A percentile compares a stretch with the other conserved stretches of the same genome.
phyloP scores from a whole-genome alignment of 2,888 invertebrate genomes.

The Nephrocerus scutellatus region DNA sequence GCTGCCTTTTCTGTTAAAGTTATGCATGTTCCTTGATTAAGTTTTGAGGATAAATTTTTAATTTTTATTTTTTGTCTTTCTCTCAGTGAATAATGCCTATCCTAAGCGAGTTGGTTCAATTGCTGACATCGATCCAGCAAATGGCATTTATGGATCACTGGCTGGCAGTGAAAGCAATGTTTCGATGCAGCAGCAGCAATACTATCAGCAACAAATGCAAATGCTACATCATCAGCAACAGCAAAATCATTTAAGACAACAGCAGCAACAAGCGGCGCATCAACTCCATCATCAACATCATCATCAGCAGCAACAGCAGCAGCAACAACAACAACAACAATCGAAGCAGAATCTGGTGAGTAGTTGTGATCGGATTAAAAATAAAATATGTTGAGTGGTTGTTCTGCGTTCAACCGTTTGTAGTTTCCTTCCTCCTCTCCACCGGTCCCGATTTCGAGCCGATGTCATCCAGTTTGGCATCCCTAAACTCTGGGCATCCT shows the following conservation, averaged over 20 bases:
- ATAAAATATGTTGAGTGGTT: too few species aligned
- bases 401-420: too few species aligned
- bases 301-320: constrained; percentile 30
- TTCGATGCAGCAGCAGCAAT: constrained; percentile 29
- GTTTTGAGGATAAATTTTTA: constrained; percentile 3
- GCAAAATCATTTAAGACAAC: constrained; percentile 24
- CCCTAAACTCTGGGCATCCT: too few species aligned
- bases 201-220: constrained; percentile 41
- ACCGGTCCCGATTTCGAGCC: too few species aligned
- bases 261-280: constrained; percentile 22
- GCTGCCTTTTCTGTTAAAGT: too few species aligned
- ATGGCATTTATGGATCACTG: constrained; percentile 71
- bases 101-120: constrained; percentile 78
- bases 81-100: constrained; percentile 45
- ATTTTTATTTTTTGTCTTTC: constrained; percentile 3
- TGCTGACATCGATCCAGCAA: constrained; percentile 90
- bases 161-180: constrained; percentile 43
- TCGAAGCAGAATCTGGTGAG: constrained; percentile 37
- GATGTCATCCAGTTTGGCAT: too few species aligned
- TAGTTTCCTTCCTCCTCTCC: too few species aligned
- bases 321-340: constrained; percentile 27
- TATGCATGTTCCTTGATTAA: too few species aligned
- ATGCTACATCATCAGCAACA: constrained; percentile 36
- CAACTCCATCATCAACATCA: constrained; percentile 28
- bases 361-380: too few species aligned